Percentiles rank a stretch among this genome's conserved stretches.
phyloP scores from a whole-genome alignment of 1,140 invertebrate genomes.

The Oncopeltus fasciatus region DNA sequence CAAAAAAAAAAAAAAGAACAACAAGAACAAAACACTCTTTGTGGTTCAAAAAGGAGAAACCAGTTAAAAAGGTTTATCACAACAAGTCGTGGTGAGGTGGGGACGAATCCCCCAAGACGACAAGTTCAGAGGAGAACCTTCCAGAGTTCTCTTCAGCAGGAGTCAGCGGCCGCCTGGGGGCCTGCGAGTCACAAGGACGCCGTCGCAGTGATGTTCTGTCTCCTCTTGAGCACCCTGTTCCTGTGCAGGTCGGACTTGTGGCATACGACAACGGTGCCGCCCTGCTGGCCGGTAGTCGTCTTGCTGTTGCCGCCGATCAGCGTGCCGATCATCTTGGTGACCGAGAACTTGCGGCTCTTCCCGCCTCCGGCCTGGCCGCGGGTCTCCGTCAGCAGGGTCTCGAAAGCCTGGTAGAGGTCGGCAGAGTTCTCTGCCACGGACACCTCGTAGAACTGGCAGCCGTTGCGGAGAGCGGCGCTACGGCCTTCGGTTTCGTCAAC shows the following conservation, averaged over 20 bases:
- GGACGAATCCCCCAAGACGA: too few relatives aligned
- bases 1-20: too few relatives aligned
- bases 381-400: conserved; percentile 47
- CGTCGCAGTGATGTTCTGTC: conserved; percentile 39
- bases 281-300: conserved; percentile 28
- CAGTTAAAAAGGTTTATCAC: too few relatives aligned
- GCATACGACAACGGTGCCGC: conserved; percentile 39
- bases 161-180: background rate
- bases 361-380: conserved; percentile 35
- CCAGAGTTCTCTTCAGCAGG: conserved; percentile 1
- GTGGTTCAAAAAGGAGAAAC: too few relatives aligned
- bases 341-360: conserved; percentile 50
- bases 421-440: conserved; percentile 61
- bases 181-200: conserved; percentile 37
- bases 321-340: conserved; percentile 64
- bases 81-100: too few relatives aligned
- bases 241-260: conserved; percentile 41
- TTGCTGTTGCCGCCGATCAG: conserved; percentile 39
- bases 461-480: conserved; percentile 43
- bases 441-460: conserved; percentile 56
- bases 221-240: conserved; percentile 35
- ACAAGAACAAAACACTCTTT: too few relatives aligned
- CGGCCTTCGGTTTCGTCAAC: conserved; percentile 54
- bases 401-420: conserved; percentile 51
- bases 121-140: too few relatives aligned